Percentiles rank a stretch among this genome's conserved stretches.
Evolutionary conservation across 2,797 vertebrate species (phyloP).

Genomic region (Huso huso): DNA sequence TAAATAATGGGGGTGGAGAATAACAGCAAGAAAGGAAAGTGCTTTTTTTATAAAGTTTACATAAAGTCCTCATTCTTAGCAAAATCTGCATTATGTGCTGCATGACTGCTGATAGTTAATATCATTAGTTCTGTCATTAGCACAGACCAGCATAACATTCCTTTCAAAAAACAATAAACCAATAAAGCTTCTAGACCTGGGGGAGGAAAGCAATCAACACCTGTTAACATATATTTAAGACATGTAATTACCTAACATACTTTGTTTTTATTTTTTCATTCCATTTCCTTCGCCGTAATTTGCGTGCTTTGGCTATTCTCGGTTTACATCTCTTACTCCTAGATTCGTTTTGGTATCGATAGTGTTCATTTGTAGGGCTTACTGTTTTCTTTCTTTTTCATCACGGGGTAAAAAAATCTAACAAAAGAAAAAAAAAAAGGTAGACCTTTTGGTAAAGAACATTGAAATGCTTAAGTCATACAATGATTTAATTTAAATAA

Average conservation of each 20-base stretch:
- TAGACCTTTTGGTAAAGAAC: conserved; percentile 51
- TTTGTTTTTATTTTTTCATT: conserved; percentile 42
- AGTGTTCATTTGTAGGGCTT: conserved; percentile 41
- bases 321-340: conserved; percentile 59
- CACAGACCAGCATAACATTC: conserved; percentile 63
- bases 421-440: conserved; percentile 34
- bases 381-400: conserved; percentile 38
- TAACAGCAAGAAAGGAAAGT: conserved; percentile 40
- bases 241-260: conserved; percentile 47
- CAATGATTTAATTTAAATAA: conserved; percentile 62
- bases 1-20: conserved; percentile 45
- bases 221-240: conserved; percentile 62
- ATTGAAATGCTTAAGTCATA: conserved; percentile 61
- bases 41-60: conserved; percentile 57
- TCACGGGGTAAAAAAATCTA: conserved; percentile 39
- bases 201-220: conserved; percentile 40
- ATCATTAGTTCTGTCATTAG: conserved; percentile 44
- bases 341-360: conserved; percentile 44
- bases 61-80: conserved; percentile 43
- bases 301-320: conserved; percentile 76
- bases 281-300: conserved; percentile 56
- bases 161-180: conserved; percentile 51
- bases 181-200: conserved; percentile 45
- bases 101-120: conserved; percentile 52
- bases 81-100: conserved; percentile 48